phyloP scores from a whole-genome alignment of 2,888 invertebrate species.

The Nezara viridula region DNA sequence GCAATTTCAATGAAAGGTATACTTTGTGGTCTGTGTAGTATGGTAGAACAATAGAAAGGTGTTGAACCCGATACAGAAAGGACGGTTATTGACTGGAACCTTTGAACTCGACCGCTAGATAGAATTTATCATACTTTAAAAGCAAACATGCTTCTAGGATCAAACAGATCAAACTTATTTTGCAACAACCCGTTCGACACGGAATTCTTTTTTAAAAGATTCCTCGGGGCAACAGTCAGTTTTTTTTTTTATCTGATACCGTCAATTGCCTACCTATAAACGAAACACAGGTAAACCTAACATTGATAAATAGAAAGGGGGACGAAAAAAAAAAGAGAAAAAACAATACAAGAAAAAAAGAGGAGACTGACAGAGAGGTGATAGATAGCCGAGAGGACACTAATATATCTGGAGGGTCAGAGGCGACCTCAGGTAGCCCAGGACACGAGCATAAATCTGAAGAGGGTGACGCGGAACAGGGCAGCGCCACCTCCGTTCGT shows the following conservation, averaged over 20 bases:
- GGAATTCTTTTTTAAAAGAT: neutral
- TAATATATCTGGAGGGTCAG: conserved; percentile 6
- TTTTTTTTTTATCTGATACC: neutral
- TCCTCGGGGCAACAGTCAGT: neutral
- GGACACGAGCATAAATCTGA: conserved; percentile 33
- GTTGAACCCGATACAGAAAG: neutral
- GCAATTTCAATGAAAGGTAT: neutral
- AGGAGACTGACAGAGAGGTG: conserved; percentile 4
- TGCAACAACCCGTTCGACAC: too few relatives aligned
- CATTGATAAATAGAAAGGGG: conserved; percentile 1
- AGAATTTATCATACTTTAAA: neutral
- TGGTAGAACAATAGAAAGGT: neutral
- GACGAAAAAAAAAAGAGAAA: neutral
- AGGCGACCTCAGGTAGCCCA: conserved; percentile 25
- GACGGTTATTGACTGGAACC: neutral
- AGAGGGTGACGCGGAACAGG: conserved; percentile 41
- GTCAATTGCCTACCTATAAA: neutral
- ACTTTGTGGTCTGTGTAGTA: neutral
- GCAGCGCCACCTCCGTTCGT: neutral
- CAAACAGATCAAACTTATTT: neutral
- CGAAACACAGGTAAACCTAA: neutral
- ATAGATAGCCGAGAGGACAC: conserved; percentile 21
- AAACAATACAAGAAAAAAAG: neutral
- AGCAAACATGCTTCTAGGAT: neutral
- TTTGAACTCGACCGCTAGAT: neutral